Evolutionary conservation across 2,888 invertebrate species (phyloP).

Genomic region (Stenodera caucasica): DNA sequence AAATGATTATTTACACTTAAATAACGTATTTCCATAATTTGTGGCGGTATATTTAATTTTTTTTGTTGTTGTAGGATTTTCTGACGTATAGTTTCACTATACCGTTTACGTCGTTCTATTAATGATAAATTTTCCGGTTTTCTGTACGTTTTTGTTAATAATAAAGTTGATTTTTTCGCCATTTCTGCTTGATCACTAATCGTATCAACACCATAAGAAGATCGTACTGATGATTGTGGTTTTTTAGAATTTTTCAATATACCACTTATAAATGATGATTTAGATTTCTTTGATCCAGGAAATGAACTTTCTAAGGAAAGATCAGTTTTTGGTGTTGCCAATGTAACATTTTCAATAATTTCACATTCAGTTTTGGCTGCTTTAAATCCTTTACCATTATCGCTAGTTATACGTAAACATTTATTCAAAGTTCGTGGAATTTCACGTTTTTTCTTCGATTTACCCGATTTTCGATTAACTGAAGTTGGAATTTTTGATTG

Average conservation of each 20-base stretch:
- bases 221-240: slow-evolving; percentile 1
- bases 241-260: background rate
- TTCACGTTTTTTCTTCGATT: too few relatives aligned
- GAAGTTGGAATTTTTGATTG: too few relatives aligned
- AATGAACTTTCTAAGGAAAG: background rate
- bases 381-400: background rate
- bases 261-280: slow-evolving; percentile 8
- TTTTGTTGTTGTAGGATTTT: slow-evolving; percentile 32
- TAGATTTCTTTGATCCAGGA: background rate
- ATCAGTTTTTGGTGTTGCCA: too few relatives aligned
- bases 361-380: background rate
- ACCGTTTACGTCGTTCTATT: slow-evolving; percentile 37
- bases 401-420: background rate
- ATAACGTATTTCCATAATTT: slow-evolving; percentile 40
- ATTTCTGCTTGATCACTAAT: slow-evolving; percentile 15
- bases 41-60: slow-evolving; percentile 26
- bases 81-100: slow-evolving; percentile 34
- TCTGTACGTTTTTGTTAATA: slow-evolving; percentile 39
- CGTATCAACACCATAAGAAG: slow-evolving; percentile 34
- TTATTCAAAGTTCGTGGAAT: too few relatives aligned
- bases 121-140: slow-evolving; percentile 29
- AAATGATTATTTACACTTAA: slow-evolving; percentile 27
- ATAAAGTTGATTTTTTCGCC: slow-evolving; percentile 22
- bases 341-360: slow-evolving; percentile 3
- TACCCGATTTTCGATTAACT: too few relatives aligned